Conservation (phyloP, 2,888 invertebrate species). For the Lutraria lutraria region DNA sequence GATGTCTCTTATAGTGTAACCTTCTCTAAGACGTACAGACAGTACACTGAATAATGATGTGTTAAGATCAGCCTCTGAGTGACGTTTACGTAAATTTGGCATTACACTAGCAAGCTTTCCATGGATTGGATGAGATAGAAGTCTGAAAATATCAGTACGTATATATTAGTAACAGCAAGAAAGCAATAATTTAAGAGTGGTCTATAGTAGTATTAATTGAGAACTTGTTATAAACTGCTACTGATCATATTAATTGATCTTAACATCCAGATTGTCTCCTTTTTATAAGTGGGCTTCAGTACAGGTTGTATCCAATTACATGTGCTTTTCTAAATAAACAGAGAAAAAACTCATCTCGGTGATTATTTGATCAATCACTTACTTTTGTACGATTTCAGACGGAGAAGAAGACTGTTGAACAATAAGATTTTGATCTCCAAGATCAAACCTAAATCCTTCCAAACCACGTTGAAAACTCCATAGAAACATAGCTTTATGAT, state of each 20-base stretch:
- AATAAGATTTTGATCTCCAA: conserved; percentile 71
- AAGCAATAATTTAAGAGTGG: no score
- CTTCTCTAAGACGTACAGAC: conserved; percentile 92
- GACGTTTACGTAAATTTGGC: conserved; percentile 90
- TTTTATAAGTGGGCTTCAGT: no score
- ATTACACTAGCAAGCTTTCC: conserved; percentile 85
- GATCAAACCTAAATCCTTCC: conserved; percentile 86
- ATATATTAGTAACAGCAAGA: no score
- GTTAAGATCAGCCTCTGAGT: conserved; percentile 89
- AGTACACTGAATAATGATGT: conserved; percentile 89
- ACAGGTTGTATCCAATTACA: no score
- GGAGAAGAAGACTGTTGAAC: conserved; percentile 61
- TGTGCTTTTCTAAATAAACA: no score
- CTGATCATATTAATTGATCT: no score
- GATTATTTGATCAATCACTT: background rate
- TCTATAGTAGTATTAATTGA: no score
- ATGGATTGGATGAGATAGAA: conserved; percentile 75
- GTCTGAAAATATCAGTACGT: conserved; percentile 47
- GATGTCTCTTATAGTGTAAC: conserved; percentile 90
- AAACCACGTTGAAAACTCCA: conserved; percentile 89
- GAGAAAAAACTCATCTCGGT: no score
- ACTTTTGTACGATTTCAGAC: conserved; percentile 67
- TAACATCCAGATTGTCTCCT: no score
- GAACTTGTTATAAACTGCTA: no score
- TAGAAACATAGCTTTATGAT: conserved; percentile 89